Conservation (phyloP, 2,797 vertebrate species). For the Thaleichthys pacificus region DNA sequence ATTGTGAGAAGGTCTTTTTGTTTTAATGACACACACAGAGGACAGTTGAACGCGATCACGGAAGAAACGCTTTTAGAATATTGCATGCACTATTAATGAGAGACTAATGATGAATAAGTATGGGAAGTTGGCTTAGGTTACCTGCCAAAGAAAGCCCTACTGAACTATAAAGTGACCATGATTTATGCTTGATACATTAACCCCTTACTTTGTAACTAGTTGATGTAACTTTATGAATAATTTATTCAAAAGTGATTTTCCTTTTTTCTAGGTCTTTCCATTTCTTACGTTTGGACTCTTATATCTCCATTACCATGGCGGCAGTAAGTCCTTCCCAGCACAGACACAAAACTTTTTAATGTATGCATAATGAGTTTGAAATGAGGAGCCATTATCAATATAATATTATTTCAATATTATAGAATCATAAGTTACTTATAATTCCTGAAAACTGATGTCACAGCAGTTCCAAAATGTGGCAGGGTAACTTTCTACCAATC, state of each 20-base stretch:
- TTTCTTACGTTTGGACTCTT: slow-evolving; percentile 38
- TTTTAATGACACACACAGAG: slow-evolving; percentile 6
- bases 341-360: background rate
- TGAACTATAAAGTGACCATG: no score
- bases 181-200: no score
- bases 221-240: no score
- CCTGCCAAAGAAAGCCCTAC: no score
- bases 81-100: slow-evolving; percentile 59
- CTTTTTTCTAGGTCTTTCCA: slow-evolving; percentile 48
- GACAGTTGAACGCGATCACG: background rate
- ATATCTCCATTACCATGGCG: slow-evolving; percentile 69
- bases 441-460: no score
- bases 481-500: no score
- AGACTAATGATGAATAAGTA: slow-evolving; percentile 35
- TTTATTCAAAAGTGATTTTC: slow-evolving; percentile 14
- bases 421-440: no score
- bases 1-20: background rate
- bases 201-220: no score
- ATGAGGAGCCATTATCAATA: background rate
- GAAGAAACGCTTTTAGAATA: slow-evolving; percentile 35
- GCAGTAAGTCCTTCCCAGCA: slow-evolving; percentile 66
- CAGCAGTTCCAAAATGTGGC: no score
- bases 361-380: background rate
- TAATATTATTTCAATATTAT: background rate
- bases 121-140: background rate